These are phyloP conservation scores for Pollenia griseotomentosa DNA, from an alignment of 2,888 invertebrate genomes.

Conservation along the genomic window DNA sequence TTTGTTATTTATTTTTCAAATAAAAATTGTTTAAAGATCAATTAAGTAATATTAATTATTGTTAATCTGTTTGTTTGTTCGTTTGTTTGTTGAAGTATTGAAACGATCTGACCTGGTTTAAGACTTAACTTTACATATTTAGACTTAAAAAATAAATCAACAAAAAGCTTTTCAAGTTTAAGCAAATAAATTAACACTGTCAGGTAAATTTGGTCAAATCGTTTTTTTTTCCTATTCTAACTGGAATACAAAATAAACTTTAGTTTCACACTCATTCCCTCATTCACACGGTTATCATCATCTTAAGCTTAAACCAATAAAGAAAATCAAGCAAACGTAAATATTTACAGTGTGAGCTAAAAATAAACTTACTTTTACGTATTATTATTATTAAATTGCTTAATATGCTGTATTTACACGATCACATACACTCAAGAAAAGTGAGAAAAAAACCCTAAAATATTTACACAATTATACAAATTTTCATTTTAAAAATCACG, in stretches of 20 bases:
- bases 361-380: slow-evolving; percentile 30
- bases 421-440: slow-evolving; percentile 66
- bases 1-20: slow-evolving; percentile 1
- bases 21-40: slow-evolving; percentile 3
- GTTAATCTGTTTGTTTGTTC: slow-evolving; percentile 6
- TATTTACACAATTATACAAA: slow-evolving; percentile 62
- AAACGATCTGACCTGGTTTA: slow-evolving; percentile 50
- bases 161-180: slow-evolving; percentile 69
- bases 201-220: slow-evolving; percentile 67
- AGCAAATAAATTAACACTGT: slow-evolving; percentile 69
- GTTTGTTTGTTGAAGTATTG: slow-evolving; percentile 15
- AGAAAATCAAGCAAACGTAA: slow-evolving; percentile 58
- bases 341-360: slow-evolving; percentile 63
- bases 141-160: slow-evolving; percentile 71
- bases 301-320: slow-evolving; percentile 26
- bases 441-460: slow-evolving; percentile 53
- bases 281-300: not conserved
- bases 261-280: not conserved
- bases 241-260: slow-evolving; percentile 6
- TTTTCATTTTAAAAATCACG: slow-evolving; percentile 30
- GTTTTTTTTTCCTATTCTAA: slow-evolving; percentile 18
- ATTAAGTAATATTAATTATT: slow-evolving; percentile 19
- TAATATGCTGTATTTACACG: slow-evolving; percentile 66
- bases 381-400: slow-evolving; percentile 17
- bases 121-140: slow-evolving; percentile 60